Evolutionary conservation across 1,140 invertebrate species (phyloP).

Genomic region (Sesamia nonagrioides): DNA sequence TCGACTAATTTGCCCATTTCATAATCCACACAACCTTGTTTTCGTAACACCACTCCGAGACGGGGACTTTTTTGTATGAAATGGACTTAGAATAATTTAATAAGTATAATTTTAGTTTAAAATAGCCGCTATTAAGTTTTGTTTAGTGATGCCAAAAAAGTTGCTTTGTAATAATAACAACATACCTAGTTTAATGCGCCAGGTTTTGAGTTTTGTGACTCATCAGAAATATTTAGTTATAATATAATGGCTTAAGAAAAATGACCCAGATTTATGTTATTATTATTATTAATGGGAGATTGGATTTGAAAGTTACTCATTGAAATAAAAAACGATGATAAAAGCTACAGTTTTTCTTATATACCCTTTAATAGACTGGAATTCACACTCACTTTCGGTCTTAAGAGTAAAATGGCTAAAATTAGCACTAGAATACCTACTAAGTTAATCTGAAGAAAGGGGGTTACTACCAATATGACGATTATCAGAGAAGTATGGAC

Average conservation of each 20-base stretch:
- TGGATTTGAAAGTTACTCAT: slow-evolving; percentile 44
- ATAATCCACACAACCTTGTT: slow-evolving; percentile 53
- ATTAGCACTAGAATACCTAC: not conserved
- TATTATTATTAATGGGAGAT: slow-evolving; percentile 46
- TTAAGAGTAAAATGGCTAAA: not conserved
- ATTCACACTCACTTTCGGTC: not conserved
- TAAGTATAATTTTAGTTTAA: slow-evolving; percentile 56
- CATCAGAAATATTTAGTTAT: slow-evolving; percentile 30
- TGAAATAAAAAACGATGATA: slow-evolving; percentile 51
- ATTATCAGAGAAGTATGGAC: too few relatives aligned
- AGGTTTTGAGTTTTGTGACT: slow-evolving; percentile 1
- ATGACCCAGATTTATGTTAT: slow-evolving; percentile 38
- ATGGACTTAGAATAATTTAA: slow-evolving; percentile 62
- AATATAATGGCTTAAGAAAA: slow-evolving; percentile 20
- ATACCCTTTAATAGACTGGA: not conserved
- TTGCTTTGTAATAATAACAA: slow-evolving; percentile 39
- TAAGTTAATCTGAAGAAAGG: too few relatives aligned
- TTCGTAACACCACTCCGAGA: slow-evolving; percentile 69
- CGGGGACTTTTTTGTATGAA: slow-evolving; percentile 85
- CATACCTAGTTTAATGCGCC: slow-evolving; percentile 20
- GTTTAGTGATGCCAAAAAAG: slow-evolving; percentile 24
- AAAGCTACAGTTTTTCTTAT: slow-evolving; percentile 10
- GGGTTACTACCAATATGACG: too few relatives aligned
- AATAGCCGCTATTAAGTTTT: slow-evolving; percentile 48
- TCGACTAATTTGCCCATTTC: slow-evolving; percentile 63